Base-by-base conservation (phyloP, 2,113 vertebrate species). In the Bubo scandiacus region DNA sequence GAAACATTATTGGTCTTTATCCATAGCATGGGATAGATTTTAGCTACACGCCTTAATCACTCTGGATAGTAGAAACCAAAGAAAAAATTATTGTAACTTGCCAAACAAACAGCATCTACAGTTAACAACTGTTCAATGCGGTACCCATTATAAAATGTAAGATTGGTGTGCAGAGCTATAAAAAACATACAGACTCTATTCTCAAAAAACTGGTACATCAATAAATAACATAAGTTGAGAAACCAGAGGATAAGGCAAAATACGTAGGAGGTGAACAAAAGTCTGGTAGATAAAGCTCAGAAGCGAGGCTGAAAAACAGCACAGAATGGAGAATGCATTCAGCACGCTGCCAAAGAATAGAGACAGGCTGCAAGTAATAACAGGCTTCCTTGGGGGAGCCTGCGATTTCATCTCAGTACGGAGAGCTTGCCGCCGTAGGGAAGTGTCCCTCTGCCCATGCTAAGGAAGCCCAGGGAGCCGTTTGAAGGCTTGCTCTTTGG, bases 221-320 rank as follows among this genome's bases (percentile, higher is more conserved):
- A 92, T 97, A 97, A 97, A 96, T 89, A 97, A 95, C 78, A 59
- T 89, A 88, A 97, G 87, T 58, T 62, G 63, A 94, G 83, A 88
- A 97, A 94, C n/a, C 34, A 72, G 87, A 84, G 78, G 82, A 80
- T 96, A 98, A 97, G 16, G 23, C 27, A 67, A 95, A 90, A 83
- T 90, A 91, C 9, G 2, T 92, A 88, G 96, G 92, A 95, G 96
- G 94, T 97, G 92, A 94, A 65, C 32, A 42, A 77, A 96, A 86
- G 80, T 59, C 78, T 78, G 42, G 77, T 52, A 97, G 75, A 97
- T 91, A 95, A 97, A 97, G 88, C 81, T 92, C 72, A 83, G 67
- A 68, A 84, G 68, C 0, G 0, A 79, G 81, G 52, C 43, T 81
- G 93, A 55, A 67, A 89, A 85, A 23, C 94, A 81, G 88, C 86